These are phyloP conservation scores for Heliothis subflexa DNA, from an alignment of 1,140 invertebrate genomes.

Conservation along the genomic window DNA sequence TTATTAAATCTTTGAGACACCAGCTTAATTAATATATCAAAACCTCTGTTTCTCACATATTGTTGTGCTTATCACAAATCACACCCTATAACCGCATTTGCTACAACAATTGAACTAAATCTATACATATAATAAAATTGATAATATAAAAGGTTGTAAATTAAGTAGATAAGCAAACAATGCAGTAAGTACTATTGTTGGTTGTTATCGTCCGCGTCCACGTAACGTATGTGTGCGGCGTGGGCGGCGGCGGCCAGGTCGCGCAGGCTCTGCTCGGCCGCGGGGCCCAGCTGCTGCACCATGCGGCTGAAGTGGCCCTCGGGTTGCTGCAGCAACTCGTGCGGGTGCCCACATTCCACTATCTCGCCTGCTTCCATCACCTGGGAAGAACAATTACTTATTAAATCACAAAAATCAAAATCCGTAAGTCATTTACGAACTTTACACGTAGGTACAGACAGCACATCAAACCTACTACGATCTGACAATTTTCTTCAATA, in stretches of 20 bases:
- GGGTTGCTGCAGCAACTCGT: constrained; percentile 88
- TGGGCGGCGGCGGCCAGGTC: constrained; percentile 79
- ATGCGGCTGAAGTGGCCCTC: constrained; percentile 87
- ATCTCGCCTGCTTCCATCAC: constrained; percentile 89
- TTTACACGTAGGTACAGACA: no score
- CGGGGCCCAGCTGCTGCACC: constrained; percentile 80
- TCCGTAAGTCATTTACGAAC: neutral
- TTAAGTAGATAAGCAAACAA: constrained; percentile 21
- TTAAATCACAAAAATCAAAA: neutral
- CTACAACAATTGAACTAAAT: no score
- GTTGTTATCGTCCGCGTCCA: constrained; percentile 72
- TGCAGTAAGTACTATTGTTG: constrained; percentile 52
- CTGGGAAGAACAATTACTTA: constrained; percentile 48
- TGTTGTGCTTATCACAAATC: no score
- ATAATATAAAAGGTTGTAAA: neutral
- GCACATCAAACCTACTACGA: no score
- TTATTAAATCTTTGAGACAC: no score
- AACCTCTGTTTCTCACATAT: no score
- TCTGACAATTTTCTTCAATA: no score
- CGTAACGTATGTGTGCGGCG: constrained; percentile 81
- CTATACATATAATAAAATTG: no score
- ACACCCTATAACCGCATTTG: no score
- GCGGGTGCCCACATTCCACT: constrained; percentile 91
- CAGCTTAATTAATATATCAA: no score
- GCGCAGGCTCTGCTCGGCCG: constrained; percentile 80